Conservation (phyloP, 2,888 invertebrate genomes). For the Tholera decimalis region DNA sequence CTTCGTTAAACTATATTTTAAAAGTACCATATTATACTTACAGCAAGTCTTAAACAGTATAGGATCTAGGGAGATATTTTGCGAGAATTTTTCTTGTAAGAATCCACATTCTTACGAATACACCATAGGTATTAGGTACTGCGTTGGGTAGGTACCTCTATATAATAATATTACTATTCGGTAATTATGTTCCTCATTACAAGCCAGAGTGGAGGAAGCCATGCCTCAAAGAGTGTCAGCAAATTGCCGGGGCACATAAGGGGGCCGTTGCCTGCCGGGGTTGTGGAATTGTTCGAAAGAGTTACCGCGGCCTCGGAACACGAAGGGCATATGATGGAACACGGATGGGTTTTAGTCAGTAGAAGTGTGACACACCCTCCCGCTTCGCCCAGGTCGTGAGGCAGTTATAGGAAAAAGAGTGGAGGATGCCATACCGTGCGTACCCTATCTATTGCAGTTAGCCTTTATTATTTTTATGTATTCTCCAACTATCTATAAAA, state of each 20-base stretch:
- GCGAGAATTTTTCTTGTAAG: not conserved
- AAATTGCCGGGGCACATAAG: too few relatives aligned
- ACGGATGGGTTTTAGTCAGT: too few relatives aligned
- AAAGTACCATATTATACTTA: not conserved
- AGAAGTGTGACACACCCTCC: too few relatives aligned
- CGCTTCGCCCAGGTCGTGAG: too few relatives aligned
- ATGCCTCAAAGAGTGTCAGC: too few relatives aligned
- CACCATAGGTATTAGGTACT: not conserved
- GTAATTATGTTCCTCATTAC: constrained; percentile 1
- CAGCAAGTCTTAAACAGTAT: not conserved
- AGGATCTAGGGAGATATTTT: not conserved
- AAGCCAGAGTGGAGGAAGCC: not conserved
- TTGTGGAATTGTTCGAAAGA: too few relatives aligned
- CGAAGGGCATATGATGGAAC: too few relatives aligned
- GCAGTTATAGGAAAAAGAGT: too few relatives aligned
- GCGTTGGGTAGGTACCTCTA: not conserved
- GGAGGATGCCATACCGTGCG: not conserved
- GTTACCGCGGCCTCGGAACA: too few relatives aligned
- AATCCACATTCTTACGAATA: not conserved
- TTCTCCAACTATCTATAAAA: not conserved
- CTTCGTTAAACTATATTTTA: constrained; percentile 3
- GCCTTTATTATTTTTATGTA: constrained; percentile 5
- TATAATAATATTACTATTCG: not conserved
- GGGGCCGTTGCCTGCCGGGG: too few relatives aligned
- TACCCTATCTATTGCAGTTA: not conserved